Evolutionary conservation across 2,113 vertebrate genomes (phyloP), one percentile per base, ranked within the genome.

Genomic region (Malurus melanocephalus): DNA sequence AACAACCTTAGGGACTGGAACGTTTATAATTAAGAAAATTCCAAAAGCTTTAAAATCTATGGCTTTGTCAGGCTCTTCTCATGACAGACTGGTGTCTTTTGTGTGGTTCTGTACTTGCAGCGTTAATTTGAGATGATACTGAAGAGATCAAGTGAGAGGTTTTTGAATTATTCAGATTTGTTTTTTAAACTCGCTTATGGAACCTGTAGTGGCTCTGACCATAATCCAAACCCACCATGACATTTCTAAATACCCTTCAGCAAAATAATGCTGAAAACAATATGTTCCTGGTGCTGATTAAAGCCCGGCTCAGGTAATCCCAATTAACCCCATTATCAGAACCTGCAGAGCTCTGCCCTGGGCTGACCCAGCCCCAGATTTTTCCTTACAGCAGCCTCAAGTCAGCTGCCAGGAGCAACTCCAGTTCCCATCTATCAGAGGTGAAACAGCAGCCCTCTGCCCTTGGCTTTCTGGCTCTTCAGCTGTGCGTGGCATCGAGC

Each of bases 371-470:
- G 30, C 42, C 59, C 67, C 10, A 3, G 2, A 14, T 65, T 87
- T 65, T 81, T 33, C 38, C 62, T 64, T 35, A 23, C 14, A 64
- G 80, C 76, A 85, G 48, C 43, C 60, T 87, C 75, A 56, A 76
- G 22, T 52, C 33, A 74, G 64, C 89, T 93, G 92, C 93, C 94
- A 92, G 71, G 60, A 46, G 90, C 19, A 85, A 88, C 80, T 88
- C 67, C 48, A 80, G 64, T 69, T 94, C 80, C 86, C 74, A 77
- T 93, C 90, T 67, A 60, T 94, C 90, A 85, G 48, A 90, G 86
- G 80, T 87, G 92, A 82, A 93, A 77, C 14, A 88, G 74, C 80
- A 94, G 86, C 80, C 90, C 86, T 88, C 35, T 96, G 95, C 92
- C 93, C 90, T 88, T 82, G 88, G 93, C 90, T 77, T 17, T 90